Percentiles rank a stretch among this genome's conserved stretches.
Evolutionary conservation across 1,140 invertebrate genomes (phyloP).

Genomic region (Kradibia gibbosae): DNA sequence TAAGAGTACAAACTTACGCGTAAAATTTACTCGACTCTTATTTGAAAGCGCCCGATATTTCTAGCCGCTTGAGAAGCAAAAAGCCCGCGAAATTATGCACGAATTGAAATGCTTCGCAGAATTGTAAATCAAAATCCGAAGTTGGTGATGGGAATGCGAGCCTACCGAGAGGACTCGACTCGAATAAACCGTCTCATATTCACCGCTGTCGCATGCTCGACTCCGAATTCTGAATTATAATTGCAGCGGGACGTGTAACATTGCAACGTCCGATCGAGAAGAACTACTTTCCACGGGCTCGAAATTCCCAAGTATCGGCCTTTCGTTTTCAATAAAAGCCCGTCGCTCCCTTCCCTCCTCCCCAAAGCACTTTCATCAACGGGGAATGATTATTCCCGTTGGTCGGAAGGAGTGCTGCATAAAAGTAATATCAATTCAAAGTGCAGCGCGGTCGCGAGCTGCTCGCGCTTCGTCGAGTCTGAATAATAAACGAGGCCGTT

Average conservation of each 20-base stretch:
- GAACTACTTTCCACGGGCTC: background rate
- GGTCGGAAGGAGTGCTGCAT: background rate
- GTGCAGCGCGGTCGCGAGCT: slow-evolving; percentile 23
- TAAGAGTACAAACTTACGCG: background rate
- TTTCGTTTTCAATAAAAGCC: slow-evolving; percentile 43
- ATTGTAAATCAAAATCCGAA: no score
- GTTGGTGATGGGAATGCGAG: no score
- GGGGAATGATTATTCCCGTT: slow-evolving; percentile 46
- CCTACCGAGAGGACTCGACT: no score
- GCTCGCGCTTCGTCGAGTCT: slow-evolving; percentile 46
- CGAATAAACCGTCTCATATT: no score
- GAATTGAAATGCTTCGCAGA: no score
- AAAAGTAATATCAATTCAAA: slow-evolving; percentile 49
- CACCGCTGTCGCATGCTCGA: no score
- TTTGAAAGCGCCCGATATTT: background rate
- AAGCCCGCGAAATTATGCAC: no score
- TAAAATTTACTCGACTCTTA: background rate
- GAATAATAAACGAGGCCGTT: slow-evolving; percentile 72
- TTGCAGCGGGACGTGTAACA: no score
- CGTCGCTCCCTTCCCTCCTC: background rate
- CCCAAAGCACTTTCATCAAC: slow-evolving; percentile 38
- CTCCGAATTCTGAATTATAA: no score
- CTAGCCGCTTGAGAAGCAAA: no score
- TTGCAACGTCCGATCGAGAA: background rate
- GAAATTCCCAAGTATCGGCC: background rate